phyloP scores from a whole-genome alignment of 2,113 vertebrate genomes.

The Pipa parva region DNA sequence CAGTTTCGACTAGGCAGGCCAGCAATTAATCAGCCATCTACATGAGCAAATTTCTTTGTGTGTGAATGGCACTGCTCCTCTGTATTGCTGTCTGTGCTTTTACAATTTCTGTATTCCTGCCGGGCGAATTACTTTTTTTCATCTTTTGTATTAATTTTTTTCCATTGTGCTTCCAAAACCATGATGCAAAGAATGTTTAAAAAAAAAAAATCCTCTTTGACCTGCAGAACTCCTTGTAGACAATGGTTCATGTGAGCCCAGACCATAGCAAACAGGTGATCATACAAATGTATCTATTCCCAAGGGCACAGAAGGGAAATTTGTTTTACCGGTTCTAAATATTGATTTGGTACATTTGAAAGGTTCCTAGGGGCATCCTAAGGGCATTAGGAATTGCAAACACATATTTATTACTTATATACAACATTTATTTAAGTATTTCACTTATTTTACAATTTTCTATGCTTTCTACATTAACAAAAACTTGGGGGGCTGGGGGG shows the following conservation, averaged over 20 bases:
- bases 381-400: no score
- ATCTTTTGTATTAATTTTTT: slow-evolving; percentile 49
- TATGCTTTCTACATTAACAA: no score
- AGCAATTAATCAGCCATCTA: slow-evolving; percentile 87
- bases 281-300: not conserved
- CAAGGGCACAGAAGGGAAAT: not conserved
- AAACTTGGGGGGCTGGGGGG: no score
- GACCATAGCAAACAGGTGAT: slow-evolving; percentile 6
- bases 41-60: slow-evolving; percentile 81
- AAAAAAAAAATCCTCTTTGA: slow-evolving; percentile 39
- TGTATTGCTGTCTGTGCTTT: slow-evolving; percentile 78
- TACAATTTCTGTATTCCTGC: slow-evolving; percentile 78
- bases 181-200: slow-evolving; percentile 50
- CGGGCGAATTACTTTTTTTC: slow-evolving; percentile 77
- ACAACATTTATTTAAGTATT: no score
- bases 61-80: slow-evolving; percentile 77
- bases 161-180: slow-evolving; percentile 64
- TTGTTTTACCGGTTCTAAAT: not conserved
- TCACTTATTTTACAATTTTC: no score
- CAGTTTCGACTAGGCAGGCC: slow-evolving; percentile 80
- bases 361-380: no score
- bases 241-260: not conserved
- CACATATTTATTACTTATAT: no score
- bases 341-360: no score
- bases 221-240: slow-evolving; percentile 20